A percentile compares a stretch with the other conserved stretches of the same genome.
These are phyloP conservation scores for Cerceris rybyensis DNA, from an alignment of 2,888 invertebrate genomes.

Conservation along the genomic window DNA sequence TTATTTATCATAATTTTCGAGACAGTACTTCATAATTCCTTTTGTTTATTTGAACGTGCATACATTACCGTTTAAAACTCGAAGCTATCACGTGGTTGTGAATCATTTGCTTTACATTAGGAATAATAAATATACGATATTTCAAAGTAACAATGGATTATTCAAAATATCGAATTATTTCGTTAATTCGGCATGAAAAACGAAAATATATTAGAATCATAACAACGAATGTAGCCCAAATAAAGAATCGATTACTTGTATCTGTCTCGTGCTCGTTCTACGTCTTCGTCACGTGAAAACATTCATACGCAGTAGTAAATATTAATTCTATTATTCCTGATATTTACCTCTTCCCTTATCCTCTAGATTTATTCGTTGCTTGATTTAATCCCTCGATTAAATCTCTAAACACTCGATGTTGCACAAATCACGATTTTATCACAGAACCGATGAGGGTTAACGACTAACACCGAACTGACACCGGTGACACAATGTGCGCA, in stretches of 20 bases:
- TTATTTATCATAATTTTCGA: not conserved
- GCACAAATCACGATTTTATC: conserved; percentile 18
- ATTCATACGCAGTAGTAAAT: not conserved
- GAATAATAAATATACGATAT: not conserved
- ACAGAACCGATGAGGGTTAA: conserved; percentile 27
- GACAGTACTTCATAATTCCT: too few species aligned
- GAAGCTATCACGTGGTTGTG: too few species aligned
- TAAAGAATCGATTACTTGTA: not conserved
- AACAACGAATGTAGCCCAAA: not conserved
- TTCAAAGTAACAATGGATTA: not conserved
- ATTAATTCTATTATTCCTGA: not conserved
- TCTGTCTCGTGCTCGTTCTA: not conserved
- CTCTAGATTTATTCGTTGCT: not conserved
- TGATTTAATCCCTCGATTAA: not conserved
- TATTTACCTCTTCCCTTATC: conserved; percentile 20
- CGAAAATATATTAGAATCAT: too few species aligned
- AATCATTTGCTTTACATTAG: not conserved
- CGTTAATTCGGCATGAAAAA: not conserved
- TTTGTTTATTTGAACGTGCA: too few species aligned
- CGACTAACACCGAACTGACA: conserved; percentile 36
- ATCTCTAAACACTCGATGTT: not conserved
- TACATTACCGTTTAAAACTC: too few species aligned
- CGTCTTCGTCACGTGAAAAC: conserved; percentile 15
- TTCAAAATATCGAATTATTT: not conserved
- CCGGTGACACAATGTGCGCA: conserved; percentile 50